phyloP scores from a whole-genome alignment of 2,113 vertebrate species.

The Ailuropoda melanoleuca region DNA sequence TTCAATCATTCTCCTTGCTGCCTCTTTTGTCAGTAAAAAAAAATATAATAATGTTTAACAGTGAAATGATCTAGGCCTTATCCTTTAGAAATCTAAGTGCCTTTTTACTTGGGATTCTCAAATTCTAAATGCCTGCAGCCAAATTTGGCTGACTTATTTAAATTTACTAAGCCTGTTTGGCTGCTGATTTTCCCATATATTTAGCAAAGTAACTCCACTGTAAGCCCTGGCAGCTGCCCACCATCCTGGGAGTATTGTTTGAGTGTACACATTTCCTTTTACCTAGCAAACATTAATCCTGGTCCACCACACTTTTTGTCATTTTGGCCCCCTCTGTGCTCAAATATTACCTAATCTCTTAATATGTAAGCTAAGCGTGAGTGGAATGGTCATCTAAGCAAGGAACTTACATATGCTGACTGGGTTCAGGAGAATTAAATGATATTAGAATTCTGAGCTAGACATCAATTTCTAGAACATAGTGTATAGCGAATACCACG shows the following conservation, averaged over 20 bases:
- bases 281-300: background rate
- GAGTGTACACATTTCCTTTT: background rate
- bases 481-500: background rate
- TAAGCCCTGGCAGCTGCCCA: background rate
- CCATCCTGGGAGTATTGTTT: background rate
- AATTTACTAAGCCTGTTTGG: background rate
- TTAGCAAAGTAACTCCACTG: background rate
- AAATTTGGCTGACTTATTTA: background rate
- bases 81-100: slow-evolving; percentile 16
- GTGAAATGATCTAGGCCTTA: background rate
- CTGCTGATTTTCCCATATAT: background rate
- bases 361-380: background rate
- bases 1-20: background rate
- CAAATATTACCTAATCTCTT: background rate
- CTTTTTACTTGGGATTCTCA: background rate
- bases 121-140: background rate
- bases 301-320: background rate
- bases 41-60: background rate
- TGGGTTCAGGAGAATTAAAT: background rate
- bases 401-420: background rate
- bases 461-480: background rate
- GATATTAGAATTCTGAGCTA: background rate
- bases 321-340: background rate
- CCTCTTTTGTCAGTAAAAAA: background rate
- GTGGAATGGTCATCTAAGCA: background rate